Conservation (phyloP, 2,888 invertebrate genomes). For the Polymixis lichenea region DNA sequence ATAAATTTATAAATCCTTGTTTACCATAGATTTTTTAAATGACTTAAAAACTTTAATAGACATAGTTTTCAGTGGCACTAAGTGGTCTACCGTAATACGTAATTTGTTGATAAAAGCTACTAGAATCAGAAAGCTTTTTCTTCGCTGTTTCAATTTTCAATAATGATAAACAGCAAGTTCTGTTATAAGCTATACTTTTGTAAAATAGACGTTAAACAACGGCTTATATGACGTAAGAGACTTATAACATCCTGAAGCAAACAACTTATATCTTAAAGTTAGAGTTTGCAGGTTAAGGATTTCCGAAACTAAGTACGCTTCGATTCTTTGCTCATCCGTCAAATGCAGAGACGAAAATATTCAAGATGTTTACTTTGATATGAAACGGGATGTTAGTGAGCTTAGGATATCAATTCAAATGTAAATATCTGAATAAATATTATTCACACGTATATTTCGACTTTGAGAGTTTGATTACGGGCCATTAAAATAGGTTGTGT, state of each 20-base stretch:
- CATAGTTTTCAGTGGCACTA: neutral
- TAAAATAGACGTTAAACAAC: conserved; percentile 15
- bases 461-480: neutral
- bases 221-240: conserved; percentile 27
- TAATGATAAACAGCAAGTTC: conserved; percentile 1
- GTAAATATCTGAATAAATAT: conserved; percentile 1
- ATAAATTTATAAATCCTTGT: conserved; percentile 4
- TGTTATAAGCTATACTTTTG: conserved; percentile 7
- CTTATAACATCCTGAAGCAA: conserved; percentile 32
- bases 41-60: neutral
- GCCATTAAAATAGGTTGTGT: neutral
- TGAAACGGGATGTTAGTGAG: neutral
- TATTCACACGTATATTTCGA: neutral
- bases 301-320: conserved; percentile 13
- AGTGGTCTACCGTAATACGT: neutral
- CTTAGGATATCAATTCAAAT: conserved; percentile 16
- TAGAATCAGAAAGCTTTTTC: neutral
- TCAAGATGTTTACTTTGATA: neutral
- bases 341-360: conserved; percentile 31
- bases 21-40: conserved; percentile 3
- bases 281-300: conserved; percentile 21
- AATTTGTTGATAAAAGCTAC: neutral
- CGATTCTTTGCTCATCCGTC: conserved; percentile 25
- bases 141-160: conserved; percentile 14
- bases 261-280: conserved; percentile 36